Evolutionary conservation across 2,888 invertebrate species (phyloP), one percentile per base, ranked within the genome.

Genomic region (Sympetrum striolatum): DNA sequence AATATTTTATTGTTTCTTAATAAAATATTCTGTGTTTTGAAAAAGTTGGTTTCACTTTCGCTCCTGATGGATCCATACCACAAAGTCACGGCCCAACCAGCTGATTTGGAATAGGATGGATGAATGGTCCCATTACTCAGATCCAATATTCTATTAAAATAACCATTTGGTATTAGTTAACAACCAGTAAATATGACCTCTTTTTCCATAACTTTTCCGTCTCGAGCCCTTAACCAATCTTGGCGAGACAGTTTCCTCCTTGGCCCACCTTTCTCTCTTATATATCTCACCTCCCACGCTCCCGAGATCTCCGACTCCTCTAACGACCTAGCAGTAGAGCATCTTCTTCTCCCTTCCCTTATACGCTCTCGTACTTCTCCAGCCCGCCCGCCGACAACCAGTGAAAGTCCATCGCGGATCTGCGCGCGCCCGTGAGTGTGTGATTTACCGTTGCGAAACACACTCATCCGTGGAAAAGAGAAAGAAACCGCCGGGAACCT

Each of bases 401-500:
- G 86, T 86, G 86, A 86, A 86, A 86, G 86, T 86, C 86, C 86
- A 35, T 35, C 81, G 44, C 31, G 53, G 44, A 44, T 44, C 44
- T 82, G 81, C 12, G 25, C 25, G 15, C 48, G 81, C 18, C 25
- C n/a, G 10, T 25, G 53, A 35, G 86, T 64, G 60, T 37, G 86
- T 37, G 60, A 86, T 86, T 81, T 48, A 81, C 44, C 81, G 81
- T 81, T 86, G 86, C 86, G 86, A 86, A 86, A 86, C 39, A 22
- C 81, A 25, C n/a, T 60, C 60, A 31, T 60, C 58, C 35, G 64
- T 37, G 86, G n/a, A 2, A 22, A 53, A 60, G 53, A 60, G 82
- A 58, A 53, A 15, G 44, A 60, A 58, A 60, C 58, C 82, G 53
- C 35, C 82, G 58, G 35, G 64, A 73, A 8, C 64, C n/a, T 22